Conservation (phyloP, 2,113 vertebrate genomes). For the Lagopus leucura region DNA sequence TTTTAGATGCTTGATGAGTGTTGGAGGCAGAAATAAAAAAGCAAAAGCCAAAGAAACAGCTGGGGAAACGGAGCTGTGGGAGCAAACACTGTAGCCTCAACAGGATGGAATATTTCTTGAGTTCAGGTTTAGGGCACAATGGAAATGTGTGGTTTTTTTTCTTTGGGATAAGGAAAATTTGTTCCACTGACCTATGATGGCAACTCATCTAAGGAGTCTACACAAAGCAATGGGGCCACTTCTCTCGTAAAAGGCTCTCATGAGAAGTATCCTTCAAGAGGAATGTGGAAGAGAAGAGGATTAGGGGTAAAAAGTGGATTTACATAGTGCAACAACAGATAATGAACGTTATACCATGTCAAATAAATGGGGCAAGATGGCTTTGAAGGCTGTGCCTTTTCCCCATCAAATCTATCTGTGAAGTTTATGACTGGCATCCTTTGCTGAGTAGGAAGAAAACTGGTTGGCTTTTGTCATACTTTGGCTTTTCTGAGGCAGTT, state of each 20-base stretch:
- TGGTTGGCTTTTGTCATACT: background rate
- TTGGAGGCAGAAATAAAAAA: background rate
- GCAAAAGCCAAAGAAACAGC: background rate
- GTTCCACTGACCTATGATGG: background rate
- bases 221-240: background rate
- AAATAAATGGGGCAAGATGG: background rate
- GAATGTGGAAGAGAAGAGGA: background rate
- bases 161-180: background rate
- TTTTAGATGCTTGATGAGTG: background rate
- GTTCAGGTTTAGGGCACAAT: background rate
- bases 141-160: background rate
- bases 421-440: background rate
- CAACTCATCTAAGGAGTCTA: background rate
- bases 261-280: slow-evolving; percentile 11
- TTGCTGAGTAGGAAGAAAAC: background rate
- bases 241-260: background rate
- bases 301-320: slow-evolving; percentile 14
- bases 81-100: background rate
- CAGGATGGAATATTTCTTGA: background rate
- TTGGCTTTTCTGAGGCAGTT: background rate
- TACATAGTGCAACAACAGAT: background rate
- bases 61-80: accelerated
- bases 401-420: background rate
- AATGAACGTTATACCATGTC: background rate
- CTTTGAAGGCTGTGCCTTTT: background rate